Evolutionary conservation across 2,797 vertebrate genomes (phyloP).

Genomic region (Alectoris magna): DNA sequence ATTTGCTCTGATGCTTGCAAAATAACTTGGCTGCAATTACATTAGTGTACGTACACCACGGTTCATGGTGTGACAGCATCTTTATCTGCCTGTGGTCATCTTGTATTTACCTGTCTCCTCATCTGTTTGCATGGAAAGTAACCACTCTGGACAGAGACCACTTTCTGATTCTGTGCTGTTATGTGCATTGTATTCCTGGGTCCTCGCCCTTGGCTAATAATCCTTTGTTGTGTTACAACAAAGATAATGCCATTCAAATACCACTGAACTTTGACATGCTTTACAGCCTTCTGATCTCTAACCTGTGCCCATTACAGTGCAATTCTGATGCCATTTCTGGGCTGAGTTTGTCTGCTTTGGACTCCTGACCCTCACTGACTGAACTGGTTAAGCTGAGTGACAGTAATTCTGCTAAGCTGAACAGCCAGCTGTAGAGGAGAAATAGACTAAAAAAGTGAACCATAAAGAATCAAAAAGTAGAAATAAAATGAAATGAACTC

Average conservation of each 20-base stretch:
- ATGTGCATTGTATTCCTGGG: fast-evolving
- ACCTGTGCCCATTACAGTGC: not conserved
- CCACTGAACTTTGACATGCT: not conserved
- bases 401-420: conserved; percentile 36
- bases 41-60: not conserved
- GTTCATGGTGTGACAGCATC: not conserved
- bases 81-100: not conserved
- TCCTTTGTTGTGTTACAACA: not conserved
- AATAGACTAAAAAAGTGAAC: not conserved
- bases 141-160: not conserved
- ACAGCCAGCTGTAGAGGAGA: not conserved
- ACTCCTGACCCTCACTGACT: not conserved
- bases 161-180: not conserved
- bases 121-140: not conserved
- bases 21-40: not conserved
- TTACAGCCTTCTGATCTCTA: conserved; percentile 10
- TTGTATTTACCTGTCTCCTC: not conserved
- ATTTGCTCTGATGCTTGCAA: not conserved
- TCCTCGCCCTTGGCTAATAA: not conserved
- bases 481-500: not conserved
- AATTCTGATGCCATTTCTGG: conserved; percentile 40
- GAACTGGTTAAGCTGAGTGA: not conserved
- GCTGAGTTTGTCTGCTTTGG: not conserved
- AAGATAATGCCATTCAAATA: conserved; percentile 42
- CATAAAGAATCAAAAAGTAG: not conserved